Percentiles rank a stretch among this genome's conserved stretches.
These are phyloP conservation scores for Stegostoma tigrinum DNA, from an alignment of 2,113 vertebrate species.

Conservation along the genomic window DNA sequence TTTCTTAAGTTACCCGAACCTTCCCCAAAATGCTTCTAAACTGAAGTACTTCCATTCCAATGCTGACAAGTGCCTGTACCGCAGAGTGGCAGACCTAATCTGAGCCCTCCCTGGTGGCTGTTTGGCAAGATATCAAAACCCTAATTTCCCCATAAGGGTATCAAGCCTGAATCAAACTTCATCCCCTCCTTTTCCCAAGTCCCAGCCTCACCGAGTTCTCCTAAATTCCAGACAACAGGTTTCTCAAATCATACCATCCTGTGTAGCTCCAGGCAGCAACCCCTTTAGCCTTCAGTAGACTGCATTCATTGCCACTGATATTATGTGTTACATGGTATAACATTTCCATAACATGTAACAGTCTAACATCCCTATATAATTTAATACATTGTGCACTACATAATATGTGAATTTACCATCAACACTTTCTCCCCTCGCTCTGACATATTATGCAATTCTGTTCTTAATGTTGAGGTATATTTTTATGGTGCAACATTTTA, in stretches of 20 bases:
- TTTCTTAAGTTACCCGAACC: background rate
- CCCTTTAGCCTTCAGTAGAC: background rate
- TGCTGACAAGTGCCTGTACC: background rate
- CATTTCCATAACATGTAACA: background rate
- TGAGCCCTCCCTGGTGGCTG: background rate
- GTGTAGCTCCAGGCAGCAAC: background rate
- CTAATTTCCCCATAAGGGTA: background rate
- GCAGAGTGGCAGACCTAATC: background rate
- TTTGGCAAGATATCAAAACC: background rate
- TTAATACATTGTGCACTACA: background rate
- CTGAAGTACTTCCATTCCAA: background rate
- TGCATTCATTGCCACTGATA: background rate
- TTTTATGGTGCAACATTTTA: no score
- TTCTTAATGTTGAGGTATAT: no score
- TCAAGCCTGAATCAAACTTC: background rate
- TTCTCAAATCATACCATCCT: background rate
- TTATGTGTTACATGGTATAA: background rate
- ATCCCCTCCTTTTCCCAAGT: background rate
- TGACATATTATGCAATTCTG: no score
- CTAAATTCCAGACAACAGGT: background rate
- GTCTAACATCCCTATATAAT: background rate
- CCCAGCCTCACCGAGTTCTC: background rate
- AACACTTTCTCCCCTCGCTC: no score
- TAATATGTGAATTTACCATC: no score
- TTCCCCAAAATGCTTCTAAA: background rate